phyloP scores from a whole-genome alignment of 2,888 invertebrate species.

The Suillia variegata region DNA sequence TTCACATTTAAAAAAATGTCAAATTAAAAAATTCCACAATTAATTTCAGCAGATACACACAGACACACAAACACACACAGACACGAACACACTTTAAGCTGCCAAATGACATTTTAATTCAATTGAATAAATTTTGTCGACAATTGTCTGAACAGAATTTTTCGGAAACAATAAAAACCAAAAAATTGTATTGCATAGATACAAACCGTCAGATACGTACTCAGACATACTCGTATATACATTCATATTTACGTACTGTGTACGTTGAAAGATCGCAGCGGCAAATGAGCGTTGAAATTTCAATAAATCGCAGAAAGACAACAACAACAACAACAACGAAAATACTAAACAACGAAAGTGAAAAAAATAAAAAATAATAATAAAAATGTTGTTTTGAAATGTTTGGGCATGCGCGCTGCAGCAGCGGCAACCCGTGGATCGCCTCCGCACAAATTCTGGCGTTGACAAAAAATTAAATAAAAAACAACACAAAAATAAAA shows the following conservation, averaged over 20 bases:
- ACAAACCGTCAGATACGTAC: no score
- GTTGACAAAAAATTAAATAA: neutral
- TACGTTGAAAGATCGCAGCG: neutral
- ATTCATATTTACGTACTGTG: no score
- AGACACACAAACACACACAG: no score
- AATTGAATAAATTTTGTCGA: no score
- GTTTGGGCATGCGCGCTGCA: neutral
- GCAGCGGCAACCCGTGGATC: neutral
- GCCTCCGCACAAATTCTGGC: neutral
- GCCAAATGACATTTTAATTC: no score
- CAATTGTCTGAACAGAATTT: no score
- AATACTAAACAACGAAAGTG: neutral
- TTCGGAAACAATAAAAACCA: no score
- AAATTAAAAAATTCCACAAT: no score
- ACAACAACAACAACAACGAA: neutral
- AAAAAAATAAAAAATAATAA: neutral
- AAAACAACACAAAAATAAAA: neutral
- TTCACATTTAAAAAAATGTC: no score
- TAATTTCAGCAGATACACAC: no score
- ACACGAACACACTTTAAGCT: no score
- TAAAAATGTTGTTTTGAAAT: neutral
- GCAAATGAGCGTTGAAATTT: neutral
- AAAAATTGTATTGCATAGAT: neutral
- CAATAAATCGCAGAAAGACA: neutral
- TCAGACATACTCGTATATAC: no score